Evolutionary conservation across 2,888 invertebrate genomes (phyloP).

Genomic region (Gisinianus flammeolus): DNA sequence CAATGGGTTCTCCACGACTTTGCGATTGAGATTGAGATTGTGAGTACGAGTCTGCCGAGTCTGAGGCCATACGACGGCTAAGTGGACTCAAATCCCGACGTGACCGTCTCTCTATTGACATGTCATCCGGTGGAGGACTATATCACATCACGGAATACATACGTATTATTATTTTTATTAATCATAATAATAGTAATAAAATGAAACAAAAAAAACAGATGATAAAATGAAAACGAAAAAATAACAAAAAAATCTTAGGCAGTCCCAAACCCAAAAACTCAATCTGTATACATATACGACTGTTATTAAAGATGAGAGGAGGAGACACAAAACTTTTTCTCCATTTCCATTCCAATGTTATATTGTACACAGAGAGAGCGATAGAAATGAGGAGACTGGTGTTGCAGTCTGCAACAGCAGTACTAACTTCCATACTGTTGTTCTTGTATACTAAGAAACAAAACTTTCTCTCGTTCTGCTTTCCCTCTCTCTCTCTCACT

Average conservation of each 20-base stretch:
- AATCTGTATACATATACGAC: slow-evolving; percentile 8
- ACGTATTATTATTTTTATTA: background rate
- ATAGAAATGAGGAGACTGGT: background rate
- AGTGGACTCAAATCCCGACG: slow-evolving; percentile 84
- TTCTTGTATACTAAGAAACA: too few relatives aligned
- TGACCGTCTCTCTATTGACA: slow-evolving; percentile 70
- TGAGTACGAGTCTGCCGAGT: slow-evolving; percentile 48
- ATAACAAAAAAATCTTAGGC: background rate
- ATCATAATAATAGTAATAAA: background rate
- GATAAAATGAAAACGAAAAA: background rate
- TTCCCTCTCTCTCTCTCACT: background rate
- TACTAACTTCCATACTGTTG: too few relatives aligned
- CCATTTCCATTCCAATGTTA: too few relatives aligned
- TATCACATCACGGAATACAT: background rate
- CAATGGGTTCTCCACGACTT: slow-evolving; percentile 47
- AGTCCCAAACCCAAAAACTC: background rate
- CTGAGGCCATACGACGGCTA: slow-evolving; percentile 70
- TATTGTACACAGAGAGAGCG: background rate
- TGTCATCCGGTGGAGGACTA: slow-evolving; percentile 42
- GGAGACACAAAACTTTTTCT: too few relatives aligned
- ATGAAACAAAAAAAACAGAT: background rate
- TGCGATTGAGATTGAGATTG: slow-evolving; percentile 36
- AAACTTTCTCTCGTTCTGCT: background rate
- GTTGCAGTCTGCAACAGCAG: background rate
- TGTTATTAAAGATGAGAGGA: too few relatives aligned